Percentiles rank a stretch among this genome's conserved stretches.
Conservation (phyloP, 2,797 vertebrate genomes). For the Chelmon rostratus region DNA sequence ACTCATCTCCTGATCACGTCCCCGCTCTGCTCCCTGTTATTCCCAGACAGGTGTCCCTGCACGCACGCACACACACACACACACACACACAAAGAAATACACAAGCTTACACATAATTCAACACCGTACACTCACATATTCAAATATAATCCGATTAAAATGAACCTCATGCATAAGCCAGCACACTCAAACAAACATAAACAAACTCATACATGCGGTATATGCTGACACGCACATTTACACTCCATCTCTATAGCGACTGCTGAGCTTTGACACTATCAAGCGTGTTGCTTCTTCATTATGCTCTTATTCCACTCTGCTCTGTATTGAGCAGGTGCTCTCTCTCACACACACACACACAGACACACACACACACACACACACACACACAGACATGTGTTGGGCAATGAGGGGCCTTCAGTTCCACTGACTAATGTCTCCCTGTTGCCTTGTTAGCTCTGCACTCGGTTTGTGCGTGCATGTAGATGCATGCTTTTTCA, state of each 20-base stretch:
- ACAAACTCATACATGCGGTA: conserved; percentile 23
- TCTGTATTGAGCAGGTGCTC: conserved; percentile 3
- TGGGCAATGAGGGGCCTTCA: conserved; percentile 26
- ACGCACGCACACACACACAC: conserved; percentile 15
- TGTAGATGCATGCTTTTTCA: neutral
- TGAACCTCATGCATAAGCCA: conserved; percentile 24
- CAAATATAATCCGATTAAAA: conserved; percentile 44
- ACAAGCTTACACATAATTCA: conserved; percentile 34
- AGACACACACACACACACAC: conserved; percentile 30
- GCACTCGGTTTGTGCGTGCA: conserved; percentile 12
- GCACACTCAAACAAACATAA: conserved; percentile 32
- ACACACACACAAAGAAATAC: neutral
- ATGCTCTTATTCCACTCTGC: neutral
- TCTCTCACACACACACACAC: neutral
- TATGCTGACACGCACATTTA: neutral
- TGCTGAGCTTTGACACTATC: conserved; percentile 15
- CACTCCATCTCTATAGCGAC: conserved; percentile 4
- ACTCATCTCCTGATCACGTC: conserved; percentile 73
- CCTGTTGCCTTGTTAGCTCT: conserved; percentile 51
- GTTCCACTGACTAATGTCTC: conserved; percentile 53
- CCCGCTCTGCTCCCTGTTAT: conserved; percentile 65
- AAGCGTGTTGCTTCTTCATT: conserved; percentile 35
- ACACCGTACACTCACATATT: conserved; percentile 32
- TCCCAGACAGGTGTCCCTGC: conserved; percentile 73
- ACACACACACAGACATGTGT: conserved; percentile 20